phyloP scores from a whole-genome alignment of 2,888 invertebrate genomes.

The Hypena proboscidalis region DNA sequence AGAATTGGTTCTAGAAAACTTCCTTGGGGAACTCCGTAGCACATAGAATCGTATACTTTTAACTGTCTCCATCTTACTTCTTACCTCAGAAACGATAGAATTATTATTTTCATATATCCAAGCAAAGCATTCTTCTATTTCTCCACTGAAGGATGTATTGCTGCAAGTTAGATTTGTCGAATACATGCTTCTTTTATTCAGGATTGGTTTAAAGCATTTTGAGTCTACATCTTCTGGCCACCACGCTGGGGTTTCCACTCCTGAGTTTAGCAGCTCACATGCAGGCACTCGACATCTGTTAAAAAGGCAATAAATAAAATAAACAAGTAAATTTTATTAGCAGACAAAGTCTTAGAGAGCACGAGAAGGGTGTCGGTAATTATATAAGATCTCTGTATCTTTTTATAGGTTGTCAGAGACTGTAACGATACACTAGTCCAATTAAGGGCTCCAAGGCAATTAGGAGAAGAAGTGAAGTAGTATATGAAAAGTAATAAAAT shows the following conservation, averaged over 20 bases:
- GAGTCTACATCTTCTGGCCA: constrained; percentile 63
- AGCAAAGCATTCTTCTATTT: constrained; percentile 60
- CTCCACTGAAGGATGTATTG: constrained; percentile 52
- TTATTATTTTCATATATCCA: constrained; percentile 70
- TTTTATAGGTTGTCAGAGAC: too few species aligned
- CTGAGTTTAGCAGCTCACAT: constrained; percentile 55
- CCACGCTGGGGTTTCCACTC: constrained; percentile 56
- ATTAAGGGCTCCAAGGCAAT: too few species aligned
- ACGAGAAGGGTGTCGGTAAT: too few species aligned
- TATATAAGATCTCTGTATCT: too few species aligned
- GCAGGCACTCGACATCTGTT: constrained; percentile 67
- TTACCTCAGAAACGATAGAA: constrained; percentile 67
- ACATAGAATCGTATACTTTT: too few species aligned
- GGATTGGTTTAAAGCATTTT: constrained; percentile 60
- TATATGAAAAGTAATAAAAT: too few species aligned
- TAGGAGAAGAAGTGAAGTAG: too few species aligned
- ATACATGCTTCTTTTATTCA: constrained; percentile 45
- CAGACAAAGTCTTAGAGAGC: too few species aligned
- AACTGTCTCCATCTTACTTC: too few species aligned
- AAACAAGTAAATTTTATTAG: not conserved
- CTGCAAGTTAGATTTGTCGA: constrained; percentile 55
- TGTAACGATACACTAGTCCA: too few species aligned
- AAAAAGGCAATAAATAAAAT: constrained; percentile 4
- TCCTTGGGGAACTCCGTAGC: too few species aligned
- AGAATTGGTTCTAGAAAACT: too few species aligned